Conservation (phyloP, 2,113 vertebrate species). For the Dipodomys stephensi region DNA sequence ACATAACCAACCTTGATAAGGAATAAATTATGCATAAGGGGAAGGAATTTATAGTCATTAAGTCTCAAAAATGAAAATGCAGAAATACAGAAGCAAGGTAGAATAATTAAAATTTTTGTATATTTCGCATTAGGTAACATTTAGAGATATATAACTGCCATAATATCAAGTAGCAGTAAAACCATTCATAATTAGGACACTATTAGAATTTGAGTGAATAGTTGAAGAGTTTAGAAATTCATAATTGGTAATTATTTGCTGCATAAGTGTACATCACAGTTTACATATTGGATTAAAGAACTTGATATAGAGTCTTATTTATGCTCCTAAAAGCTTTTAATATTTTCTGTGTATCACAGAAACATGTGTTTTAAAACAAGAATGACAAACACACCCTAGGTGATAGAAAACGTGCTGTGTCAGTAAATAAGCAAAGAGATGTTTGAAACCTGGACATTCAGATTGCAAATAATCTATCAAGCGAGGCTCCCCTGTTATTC, state of each 20-base stretch:
- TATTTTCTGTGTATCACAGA: neutral
- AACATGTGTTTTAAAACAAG: neutral
- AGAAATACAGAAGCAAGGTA: neutral
- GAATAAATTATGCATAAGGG: neutral
- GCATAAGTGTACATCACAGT: neutral
- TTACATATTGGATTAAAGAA: neutral
- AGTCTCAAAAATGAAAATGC: neutral
- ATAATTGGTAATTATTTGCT: neutral
- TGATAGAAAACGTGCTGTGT: neutral
- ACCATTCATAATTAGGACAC: neutral
- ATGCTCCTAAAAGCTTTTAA: neutral
- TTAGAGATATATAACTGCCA: conserved; percentile 11
- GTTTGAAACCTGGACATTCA: neutral
- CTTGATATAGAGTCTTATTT: neutral
- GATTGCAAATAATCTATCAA: neutral
- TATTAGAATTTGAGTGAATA: neutral
- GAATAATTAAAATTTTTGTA: neutral
- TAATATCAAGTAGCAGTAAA: neutral
- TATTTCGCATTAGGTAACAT: neutral
- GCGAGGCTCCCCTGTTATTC: too few relatives aligned
- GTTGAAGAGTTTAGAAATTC: neutral
- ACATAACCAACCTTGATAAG: neutral
- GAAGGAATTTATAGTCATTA: neutral
- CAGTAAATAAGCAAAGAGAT: neutral
- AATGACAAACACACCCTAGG: neutral